Base-by-base conservation (phyloP, 2,113 vertebrate genomes). In the Phyllostomus discolor region DNA sequence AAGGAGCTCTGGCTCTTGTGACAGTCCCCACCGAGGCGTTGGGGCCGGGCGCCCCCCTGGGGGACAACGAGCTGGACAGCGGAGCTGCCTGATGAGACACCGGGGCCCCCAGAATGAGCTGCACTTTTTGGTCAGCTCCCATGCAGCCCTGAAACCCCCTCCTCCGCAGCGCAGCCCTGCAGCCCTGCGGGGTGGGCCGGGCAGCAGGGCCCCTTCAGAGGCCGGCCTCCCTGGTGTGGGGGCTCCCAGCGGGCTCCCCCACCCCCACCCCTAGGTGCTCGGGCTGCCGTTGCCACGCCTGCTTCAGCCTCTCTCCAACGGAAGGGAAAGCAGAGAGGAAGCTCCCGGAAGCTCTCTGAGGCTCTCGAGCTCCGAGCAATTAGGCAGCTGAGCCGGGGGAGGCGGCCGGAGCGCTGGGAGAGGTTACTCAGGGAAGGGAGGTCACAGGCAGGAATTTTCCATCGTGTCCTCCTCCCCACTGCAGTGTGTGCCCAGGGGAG, bases 401-500 rank as follows among this genome's bases (percentile, higher is more conserved):
- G 59, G 50, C 0, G 12, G 57, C 22, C 0, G 17, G 72, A 52
- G 11, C 14, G 35, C 89, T 7, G 15, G 62, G 50, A 59, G 66
- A 59, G 46, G 85, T 41, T 31, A 79, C 73, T 43, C n/a, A 2
- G 67, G 81, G 59, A 83, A 31, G 31, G 10, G 0, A 41, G 79
- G 72, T 28, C 66, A 46, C 81, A 6, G 52, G 72, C n/a, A 31
- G 91, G 91, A 91, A 90, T 94, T 94, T 95, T 96, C 95, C 91
- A 84, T 72, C 54, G 10, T 0, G 1, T 22, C 80, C 52, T 79
- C 50, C n/a, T 85, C 48, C 59, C 54, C 3, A 0, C 0, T 31
- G 28, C 0, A 4, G 35, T 11, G 2, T 16, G 38, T 3, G 50
- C 66, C 64, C 50, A 16, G 2, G 79, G 9, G 76, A 33, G 62